phyloP scores from a whole-genome alignment of 2,113 vertebrate species.

The Lanius collurio region DNA sequence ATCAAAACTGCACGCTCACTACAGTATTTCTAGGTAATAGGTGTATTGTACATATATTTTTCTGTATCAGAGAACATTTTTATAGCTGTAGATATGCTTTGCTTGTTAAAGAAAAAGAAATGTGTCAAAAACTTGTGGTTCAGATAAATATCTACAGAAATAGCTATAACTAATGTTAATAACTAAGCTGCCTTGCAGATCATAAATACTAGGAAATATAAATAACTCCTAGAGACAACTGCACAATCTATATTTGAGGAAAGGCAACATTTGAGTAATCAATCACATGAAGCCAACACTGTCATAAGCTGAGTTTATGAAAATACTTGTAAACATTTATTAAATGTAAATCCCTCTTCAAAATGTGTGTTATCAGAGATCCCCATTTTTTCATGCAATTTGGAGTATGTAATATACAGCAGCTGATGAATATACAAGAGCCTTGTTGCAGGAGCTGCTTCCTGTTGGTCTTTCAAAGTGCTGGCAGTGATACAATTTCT shows the following conservation, averaged over 20 bases:
- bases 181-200: conserved; percentile 76
- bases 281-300: conserved; percentile 76
- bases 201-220: conserved; percentile 74
- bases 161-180: conserved; percentile 76
- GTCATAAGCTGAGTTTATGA: conserved; percentile 84
- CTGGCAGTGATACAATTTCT: neutral
- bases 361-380: conserved; percentile 45
- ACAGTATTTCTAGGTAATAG: conserved; percentile 67
- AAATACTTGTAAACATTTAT: conserved; percentile 86
- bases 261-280: conserved; percentile 69
- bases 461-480: conserved; percentile 27
- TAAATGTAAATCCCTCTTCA: conserved; percentile 82
- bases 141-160: conserved; percentile 77
- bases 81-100: conserved; percentile 66
- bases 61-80: conserved; percentile 69
- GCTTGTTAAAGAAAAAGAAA: conserved; percentile 74
- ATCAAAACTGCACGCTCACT: conserved; percentile 36
- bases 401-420: conserved; percentile 38
- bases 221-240: conserved; percentile 74
- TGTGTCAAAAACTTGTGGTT: conserved; percentile 65
- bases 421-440: conserved; percentile 51
- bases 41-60: conserved; percentile 64
- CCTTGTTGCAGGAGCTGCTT: conserved; percentile 17
- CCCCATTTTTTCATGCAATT: conserved; percentile 48
- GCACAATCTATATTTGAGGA: conserved; percentile 67